Evolutionary conservation across 2,888 invertebrate species (phyloP), one percentile per base, ranked within the genome.

Genomic region (Apamea monoglypha): DNA sequence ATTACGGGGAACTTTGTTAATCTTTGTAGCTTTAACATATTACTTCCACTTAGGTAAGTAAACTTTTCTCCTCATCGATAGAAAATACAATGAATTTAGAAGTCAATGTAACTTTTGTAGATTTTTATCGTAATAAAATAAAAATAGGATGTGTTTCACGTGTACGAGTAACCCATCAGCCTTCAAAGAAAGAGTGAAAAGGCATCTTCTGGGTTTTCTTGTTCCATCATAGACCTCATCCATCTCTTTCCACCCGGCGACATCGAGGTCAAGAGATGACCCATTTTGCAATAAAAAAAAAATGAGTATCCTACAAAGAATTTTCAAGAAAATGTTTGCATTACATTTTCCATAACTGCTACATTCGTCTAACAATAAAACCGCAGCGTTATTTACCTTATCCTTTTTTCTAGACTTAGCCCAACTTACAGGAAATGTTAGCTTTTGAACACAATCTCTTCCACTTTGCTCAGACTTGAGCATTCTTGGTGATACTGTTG

Each of bases 401-500:
- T 25, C 47, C 32, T 53, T 25, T 1, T 44, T 29, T n/a, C 47
- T 50, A 68, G 40, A 72, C 59, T n/a, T 63, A 79, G 71, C 50
- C 25, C 16, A 29, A 44, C 29, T 64, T 61, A 69, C 50, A 72
- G 72, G 25, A 72, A 80, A 75, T 36, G 44, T 83, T 74, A 59
- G 83, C 75, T 61, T 70, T 70, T 61, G 36, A 47, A 80, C 56
- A 56, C 61, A 68, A 84, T 77, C 71, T 77, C 74, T 74, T 74
- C 61, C 63, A 84, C 64, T 84, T 81, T 64, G 50, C 59, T 72
- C 29, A 76, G 56, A 66, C 40, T 61, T 74, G 63, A 72, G 74
- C 36, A 72, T 81, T 81, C 84, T 73, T 32, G 40, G 76, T 72
- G 53, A 75, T 61, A 75, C 64, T 73, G 72, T 84, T 80, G 59